phyloP scores from a whole-genome alignment of 1,140 invertebrate genomes.

The Plodia interpunctella region DNA sequence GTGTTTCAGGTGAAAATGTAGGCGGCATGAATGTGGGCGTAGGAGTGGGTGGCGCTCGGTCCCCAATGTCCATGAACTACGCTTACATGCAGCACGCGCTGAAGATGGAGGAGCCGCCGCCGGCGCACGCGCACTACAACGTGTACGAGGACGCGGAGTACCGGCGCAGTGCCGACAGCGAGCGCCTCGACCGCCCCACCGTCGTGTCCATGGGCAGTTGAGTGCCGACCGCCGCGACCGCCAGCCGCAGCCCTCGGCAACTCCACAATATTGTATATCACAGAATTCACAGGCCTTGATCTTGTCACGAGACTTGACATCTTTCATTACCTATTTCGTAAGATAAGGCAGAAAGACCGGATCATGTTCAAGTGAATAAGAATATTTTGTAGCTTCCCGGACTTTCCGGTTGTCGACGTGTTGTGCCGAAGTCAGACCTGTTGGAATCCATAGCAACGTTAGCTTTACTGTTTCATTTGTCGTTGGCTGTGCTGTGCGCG shows the following conservation, averaged over 20 bases:
- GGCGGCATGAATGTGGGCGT: constrained; percentile 9
- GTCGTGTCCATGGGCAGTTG: constrained; percentile 66
- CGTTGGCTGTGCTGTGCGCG: background rate
- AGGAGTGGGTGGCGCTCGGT: constrained; percentile 22
- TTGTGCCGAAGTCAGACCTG: too few species aligned
- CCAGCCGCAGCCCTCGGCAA: constrained; percentile 13
- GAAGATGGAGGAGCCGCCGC: constrained; percentile 59
- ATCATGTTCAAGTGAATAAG: too few species aligned
- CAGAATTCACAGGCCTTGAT: background rate
- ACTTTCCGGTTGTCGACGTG: too few species aligned
- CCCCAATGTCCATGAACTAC: constrained; percentile 37
- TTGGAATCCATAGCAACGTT: too few species aligned
- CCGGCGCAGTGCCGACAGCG: constrained; percentile 31
- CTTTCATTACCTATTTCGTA: background rate
- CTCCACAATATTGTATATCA: background rate
- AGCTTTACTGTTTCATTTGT: too few species aligned
- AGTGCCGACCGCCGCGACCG: constrained; percentile 24
- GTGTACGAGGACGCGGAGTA: constrained; percentile 40
- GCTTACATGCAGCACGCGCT: constrained; percentile 34
- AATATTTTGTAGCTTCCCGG: too few species aligned
- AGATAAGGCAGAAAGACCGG: too few species aligned
- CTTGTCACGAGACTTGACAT: background rate
- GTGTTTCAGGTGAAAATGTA: background rate
- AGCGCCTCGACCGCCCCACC: constrained; percentile 51
- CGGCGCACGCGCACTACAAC: constrained; percentile 36